Evolutionary conservation across 2,113 vertebrate species (phyloP), one percentile per base, ranked within the genome.

Genomic region (Xenotilapia caudafasciata): DNA sequence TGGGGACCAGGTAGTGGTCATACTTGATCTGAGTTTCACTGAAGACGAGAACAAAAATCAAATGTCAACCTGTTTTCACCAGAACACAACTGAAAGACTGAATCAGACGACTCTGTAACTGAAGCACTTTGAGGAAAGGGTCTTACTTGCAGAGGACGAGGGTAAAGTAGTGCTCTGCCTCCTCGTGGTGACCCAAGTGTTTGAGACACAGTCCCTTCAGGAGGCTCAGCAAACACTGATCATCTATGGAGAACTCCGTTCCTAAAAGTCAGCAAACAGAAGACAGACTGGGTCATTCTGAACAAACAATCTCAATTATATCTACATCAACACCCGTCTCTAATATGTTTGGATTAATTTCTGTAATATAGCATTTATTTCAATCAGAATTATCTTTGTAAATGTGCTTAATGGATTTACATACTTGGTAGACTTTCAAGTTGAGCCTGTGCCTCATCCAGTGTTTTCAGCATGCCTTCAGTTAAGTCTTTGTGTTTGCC

Each of bases 11-110:
- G 93, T 99, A 99, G 93, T 99, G 98, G 92, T 99, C 98, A 62
- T 97, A 99, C 93, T 98, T 99, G 91, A 99, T 98, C 95, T 98
- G 98, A 93, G 97, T 96, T 91, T 98, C 98, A 95, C 98, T 99
- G 95, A 42, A 90, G n/a, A 92, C 15, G 91, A 88, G 91, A 70
- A 87, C 42, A 77, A 77, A 86, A 93, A 21, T 35, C 3, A 13
- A 65, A 45, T 10, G 60, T 77, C 4, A 14, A 31, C 23, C 9
- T 9, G 28, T 55, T 51, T 31, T 77, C 10, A 82, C 47, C 26
- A 81, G 77, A 84, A 49, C n/a, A 60, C 8, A 14, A 11, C 13
- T 6, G 55, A 21, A 2, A 2, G 58, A 38, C 65, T 19, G 33
- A 47, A 77, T 38, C 8, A 11, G 38, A 4, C 15, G 23, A 54